Evolutionary conservation across 2,888 invertebrate species (phyloP).

Genomic region (Philopedon plagiatum): DNA sequence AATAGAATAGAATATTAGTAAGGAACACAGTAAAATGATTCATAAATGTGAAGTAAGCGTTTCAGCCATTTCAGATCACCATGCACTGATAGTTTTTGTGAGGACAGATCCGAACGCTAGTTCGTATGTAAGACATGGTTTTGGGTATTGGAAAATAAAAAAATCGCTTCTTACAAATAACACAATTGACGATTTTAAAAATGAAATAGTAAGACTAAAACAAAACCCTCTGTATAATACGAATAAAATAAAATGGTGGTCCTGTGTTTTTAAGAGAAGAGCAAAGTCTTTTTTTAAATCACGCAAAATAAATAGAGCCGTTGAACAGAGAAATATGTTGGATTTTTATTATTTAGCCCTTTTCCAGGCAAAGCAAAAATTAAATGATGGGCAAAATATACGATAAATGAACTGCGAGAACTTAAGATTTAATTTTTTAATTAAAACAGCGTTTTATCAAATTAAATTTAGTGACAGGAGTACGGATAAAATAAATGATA

Average conservation of each 20-base stretch:
- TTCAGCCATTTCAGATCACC: no score
- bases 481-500: neutral
- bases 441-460: neutral
- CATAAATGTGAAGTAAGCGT: no score
- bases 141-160: slow-evolving; percentile 18
- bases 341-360: slow-evolving; percentile 4
- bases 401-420: neutral
- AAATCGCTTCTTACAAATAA: neutral
- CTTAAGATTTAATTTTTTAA: slow-evolving; percentile 2
- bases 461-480: neutral
- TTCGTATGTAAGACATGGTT: neutral
- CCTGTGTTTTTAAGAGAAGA: slow-evolving; percentile 13
- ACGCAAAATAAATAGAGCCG: neutral
- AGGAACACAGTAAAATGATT: no score
- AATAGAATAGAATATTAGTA: no score
- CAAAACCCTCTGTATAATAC: neutral
- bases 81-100: neutral
- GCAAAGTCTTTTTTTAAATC: slow-evolving; percentile 1
- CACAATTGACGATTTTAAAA: neutral
- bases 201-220: slow-evolving; percentile 10
- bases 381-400: neutral
- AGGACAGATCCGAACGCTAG: neutral
- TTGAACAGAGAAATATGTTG: slow-evolving; percentile 14
- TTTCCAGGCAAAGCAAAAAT: slow-evolving; percentile 3
- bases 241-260: slow-evolving; percentile 8